Base-by-base conservation (phyloP, 2,888 invertebrate species). In the Parnassius glacialis region DNA sequence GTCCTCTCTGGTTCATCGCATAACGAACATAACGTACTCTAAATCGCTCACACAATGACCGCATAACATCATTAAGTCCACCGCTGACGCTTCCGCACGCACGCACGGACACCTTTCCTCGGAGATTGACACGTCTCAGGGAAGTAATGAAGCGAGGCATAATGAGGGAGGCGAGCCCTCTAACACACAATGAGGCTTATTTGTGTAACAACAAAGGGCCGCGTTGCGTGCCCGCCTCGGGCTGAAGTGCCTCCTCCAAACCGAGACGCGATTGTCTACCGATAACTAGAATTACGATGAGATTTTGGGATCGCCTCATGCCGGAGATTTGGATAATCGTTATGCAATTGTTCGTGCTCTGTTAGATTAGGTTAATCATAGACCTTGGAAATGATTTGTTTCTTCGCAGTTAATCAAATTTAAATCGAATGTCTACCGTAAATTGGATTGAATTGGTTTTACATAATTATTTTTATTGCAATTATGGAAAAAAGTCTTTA, bases 111-210 rank as follows among this genome's bases (percentile, higher is more conserved):
- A 65, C 67, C 76, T 74, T 79, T 34, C 45, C 52, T 12, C n/a
- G 57, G 52, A 62, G 62, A 62, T 79, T 81, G 82, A 79, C 83
- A 83, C 82, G 82, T 81, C 73, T 73, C 62, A 53, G 58, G 62
- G 48, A 58, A 58, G 58, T 62, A 58, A 62, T 58, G 62, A 58
- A 62, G 62, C 58, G 62, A 50, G 54, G 47, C 54, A 72, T 83
- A 82, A 83, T 81, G 83, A 83, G 81, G 79, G 76, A 73, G 70
- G 72, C 57, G 57, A 62, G 57, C 62, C 70, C 72, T 74, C 72
- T 67, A 73, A 57, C 62, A 71, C 74, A 77, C 79, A 84, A 85
- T 80, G 79, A 84, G 72, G 84, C 82, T 80, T 78, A 81, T 83
- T 81, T 74, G 68, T 72, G 71, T 73, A 71, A 73, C 76, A 78